phyloP scores from a whole-genome alignment of 2,113 vertebrate genomes.

The Tetrax tetrax region DNA sequence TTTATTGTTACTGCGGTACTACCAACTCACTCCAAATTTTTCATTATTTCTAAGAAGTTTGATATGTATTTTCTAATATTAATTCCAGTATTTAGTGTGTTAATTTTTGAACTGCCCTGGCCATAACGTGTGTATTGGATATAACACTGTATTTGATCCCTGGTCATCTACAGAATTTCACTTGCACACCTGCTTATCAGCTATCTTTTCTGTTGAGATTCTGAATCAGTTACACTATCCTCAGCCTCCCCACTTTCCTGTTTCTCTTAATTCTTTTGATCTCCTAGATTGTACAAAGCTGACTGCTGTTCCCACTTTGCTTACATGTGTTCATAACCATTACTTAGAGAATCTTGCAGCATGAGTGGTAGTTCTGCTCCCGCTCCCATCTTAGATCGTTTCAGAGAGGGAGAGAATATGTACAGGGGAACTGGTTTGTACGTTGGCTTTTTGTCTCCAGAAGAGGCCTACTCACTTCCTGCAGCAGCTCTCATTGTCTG shows the following conservation, averaged over 20 bases:
- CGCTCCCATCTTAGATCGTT: neutral
- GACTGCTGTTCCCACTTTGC: neutral
- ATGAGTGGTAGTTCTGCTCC: neutral
- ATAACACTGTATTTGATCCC: accelerated
- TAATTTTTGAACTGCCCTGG: neutral
- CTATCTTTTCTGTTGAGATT: neutral
- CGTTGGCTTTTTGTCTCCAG: neutral
- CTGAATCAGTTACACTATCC: neutral
- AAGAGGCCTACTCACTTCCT: neutral
- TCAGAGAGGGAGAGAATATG: neutral
- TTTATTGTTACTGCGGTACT: accelerated
- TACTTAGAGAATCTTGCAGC: neutral
- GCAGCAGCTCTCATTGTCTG: neutral
- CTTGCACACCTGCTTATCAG: neutral
- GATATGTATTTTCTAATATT: accelerated
- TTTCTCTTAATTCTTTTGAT: neutral
- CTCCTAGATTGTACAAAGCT: neutral
- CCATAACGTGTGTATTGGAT: neutral
- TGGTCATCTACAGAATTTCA: neutral
- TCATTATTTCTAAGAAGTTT: no score
- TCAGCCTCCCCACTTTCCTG: neutral
- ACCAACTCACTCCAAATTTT: accelerated
- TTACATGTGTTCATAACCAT: neutral
- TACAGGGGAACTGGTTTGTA: neutral
- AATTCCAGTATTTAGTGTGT: neutral